These are phyloP conservation scores for Tipula unca DNA, from an alignment of 2,888 invertebrate genomes.

Conservation along the genomic window DNA sequence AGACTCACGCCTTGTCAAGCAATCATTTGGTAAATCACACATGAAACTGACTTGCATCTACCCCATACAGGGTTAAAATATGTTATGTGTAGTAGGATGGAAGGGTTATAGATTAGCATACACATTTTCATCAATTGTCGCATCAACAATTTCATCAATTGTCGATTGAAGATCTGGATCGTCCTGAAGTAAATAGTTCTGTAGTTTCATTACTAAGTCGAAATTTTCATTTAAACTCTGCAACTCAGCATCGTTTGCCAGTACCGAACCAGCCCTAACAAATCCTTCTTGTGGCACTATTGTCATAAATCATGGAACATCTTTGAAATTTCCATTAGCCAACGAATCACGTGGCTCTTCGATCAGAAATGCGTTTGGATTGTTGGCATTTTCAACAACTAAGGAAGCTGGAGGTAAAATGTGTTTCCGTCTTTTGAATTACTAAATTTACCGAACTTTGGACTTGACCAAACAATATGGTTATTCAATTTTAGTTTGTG, in stretches of 20 bases:
- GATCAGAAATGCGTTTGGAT: constrained; percentile 34
- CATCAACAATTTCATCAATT: constrained; percentile 28
- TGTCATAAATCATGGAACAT: constrained; percentile 40
- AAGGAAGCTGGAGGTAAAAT: no score
- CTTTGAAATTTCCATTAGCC: constrained; percentile 32
- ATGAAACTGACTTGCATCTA: no score
- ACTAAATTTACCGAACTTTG: no score
- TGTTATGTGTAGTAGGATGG: no score
- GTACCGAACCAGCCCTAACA: constrained; percentile 31
- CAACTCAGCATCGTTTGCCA: background rate
- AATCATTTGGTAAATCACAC: no score
- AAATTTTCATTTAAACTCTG: constrained; percentile 21
- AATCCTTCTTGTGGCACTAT: constrained; percentile 38
- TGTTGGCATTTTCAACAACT: background rate
- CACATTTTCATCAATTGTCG: no score
- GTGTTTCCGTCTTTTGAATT: no score
- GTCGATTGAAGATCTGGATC: constrained; percentile 22
- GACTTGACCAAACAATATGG: no score
- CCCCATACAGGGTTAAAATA: no score
- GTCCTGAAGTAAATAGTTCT: background rate
- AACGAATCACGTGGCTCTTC: constrained; percentile 36
- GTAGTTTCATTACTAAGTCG: constrained; percentile 30
- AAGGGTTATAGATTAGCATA: no score
- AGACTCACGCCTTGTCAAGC: no score
- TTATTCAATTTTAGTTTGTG: no score